Conservation (phyloP, 2,113 vertebrate species). For the Catharus fuscescens region DNA sequence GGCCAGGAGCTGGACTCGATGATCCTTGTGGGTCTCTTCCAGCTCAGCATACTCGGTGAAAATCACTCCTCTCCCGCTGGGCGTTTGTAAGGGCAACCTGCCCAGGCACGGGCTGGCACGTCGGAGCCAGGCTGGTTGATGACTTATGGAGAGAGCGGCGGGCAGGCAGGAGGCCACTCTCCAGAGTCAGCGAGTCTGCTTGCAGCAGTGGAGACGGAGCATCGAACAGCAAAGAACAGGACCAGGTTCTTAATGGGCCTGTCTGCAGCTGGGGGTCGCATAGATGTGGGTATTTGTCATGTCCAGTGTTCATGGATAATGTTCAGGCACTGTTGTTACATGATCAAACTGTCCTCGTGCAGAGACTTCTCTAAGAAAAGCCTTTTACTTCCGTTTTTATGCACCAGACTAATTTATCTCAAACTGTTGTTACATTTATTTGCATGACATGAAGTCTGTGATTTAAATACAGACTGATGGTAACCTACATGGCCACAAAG, state of each 20-base stretch:
- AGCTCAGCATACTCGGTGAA: neutral
- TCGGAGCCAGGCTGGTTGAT: fast-evolving
- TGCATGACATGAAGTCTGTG: neutral
- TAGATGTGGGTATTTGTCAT: neutral
- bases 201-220: fast-evolving
- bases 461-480: neutral
- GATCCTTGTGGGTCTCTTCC: neutral
- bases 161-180: neutral
- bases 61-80: neutral
- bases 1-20: fast-evolving
- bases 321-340: neutral
- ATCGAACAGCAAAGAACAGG: neutral
- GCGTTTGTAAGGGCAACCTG: neutral
- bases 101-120: neutral
- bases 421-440: neutral
- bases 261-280: fast-evolving
- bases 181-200: neutral
- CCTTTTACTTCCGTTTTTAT: neutral
- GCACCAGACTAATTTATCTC: neutral
- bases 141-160: fast-evolving
- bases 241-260: neutral
- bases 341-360: neutral
- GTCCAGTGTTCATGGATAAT: neutral
- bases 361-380: neutral
- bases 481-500: neutral